phyloP scores from a whole-genome alignment of 2,797 vertebrate species.

The Acomys russatus region DNA sequence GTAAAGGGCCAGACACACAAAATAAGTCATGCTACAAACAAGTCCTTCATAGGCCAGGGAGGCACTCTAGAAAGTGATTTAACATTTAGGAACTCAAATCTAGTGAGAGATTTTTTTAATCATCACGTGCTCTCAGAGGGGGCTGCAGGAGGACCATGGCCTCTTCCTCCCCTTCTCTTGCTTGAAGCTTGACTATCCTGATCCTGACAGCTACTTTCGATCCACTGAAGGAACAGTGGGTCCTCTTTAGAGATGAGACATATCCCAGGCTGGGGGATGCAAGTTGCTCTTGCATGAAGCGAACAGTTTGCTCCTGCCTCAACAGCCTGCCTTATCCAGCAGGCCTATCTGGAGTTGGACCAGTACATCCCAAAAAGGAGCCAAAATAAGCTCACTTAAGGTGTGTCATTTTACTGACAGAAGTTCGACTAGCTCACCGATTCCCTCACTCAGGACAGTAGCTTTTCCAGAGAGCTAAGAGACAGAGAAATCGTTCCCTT shows the following conservation, averaged over 20 bases:
- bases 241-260: constrained; percentile 89
- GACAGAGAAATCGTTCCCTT: background rate
- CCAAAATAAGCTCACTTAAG: background rate
- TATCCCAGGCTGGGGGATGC: constrained; percentile 89
- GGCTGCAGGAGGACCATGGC: background rate
- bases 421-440: background rate
- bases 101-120: background rate
- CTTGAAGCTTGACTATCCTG: constrained; percentile 76
- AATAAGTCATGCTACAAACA: too few relatives aligned
- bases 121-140: too few relatives aligned
- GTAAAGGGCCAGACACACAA: too few relatives aligned
- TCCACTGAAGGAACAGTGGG: constrained; percentile 90
- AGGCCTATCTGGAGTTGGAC: background rate
- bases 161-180: background rate
- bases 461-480: background rate
- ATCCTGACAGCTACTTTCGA: constrained; percentile 90
- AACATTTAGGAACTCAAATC: background rate
- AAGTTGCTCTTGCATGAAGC: background rate
- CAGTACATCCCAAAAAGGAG: background rate
- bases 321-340: background rate
- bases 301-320: background rate
- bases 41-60: background rate
- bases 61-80: background rate
- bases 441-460: background rate
- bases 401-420: background rate